These are phyloP conservation scores for Plebejus melissa DNA, from an alignment of 2,888 invertebrate species.

Conservation along the genomic window DNA sequence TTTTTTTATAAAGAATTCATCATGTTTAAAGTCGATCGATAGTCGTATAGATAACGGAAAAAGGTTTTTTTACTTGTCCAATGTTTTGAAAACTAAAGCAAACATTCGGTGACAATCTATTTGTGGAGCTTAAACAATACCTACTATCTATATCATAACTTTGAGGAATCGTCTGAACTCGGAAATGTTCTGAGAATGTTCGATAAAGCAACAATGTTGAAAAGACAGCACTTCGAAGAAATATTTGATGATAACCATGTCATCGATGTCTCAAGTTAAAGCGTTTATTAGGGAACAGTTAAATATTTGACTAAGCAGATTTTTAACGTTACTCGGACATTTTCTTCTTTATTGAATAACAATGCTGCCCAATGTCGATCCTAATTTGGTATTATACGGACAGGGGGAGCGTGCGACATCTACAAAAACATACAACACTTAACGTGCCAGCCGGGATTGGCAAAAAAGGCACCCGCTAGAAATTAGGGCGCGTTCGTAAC, in stretches of 20 bases:
- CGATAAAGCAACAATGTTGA: constrained; percentile 24
- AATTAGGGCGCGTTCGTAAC: constrained; percentile 32
- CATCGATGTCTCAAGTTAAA: neutral
- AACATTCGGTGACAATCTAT: constrained; percentile 11
- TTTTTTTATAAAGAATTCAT: neutral
- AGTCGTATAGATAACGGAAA: neutral
- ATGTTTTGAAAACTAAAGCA: neutral
- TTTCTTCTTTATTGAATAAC: constrained; percentile 18
- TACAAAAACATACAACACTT: constrained; percentile 21
- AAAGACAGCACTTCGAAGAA: constrained; percentile 6
- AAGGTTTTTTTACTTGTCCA: neutral
- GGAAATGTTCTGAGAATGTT: constrained; percentile 10
- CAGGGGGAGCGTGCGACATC: neutral
- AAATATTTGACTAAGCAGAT: neutral
- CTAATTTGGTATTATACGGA: constrained; percentile 17
- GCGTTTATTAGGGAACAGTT: neutral
- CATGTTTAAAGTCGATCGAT: neutral
- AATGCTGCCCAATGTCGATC: constrained; percentile 16
- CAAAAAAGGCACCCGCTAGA: constrained; percentile 17
- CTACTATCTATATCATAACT: constrained; percentile 22
- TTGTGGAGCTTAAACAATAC: constrained; percentile 19
- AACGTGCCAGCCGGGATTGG: neutral
- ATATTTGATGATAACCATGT: neutral
- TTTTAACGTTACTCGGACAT: neutral
- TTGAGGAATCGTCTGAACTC: constrained; percentile 7